Evolutionary conservation across 2,888 invertebrate genomes (phyloP), one percentile per base, ranked within the genome.

Genomic region (Dynastes hyllus): DNA sequence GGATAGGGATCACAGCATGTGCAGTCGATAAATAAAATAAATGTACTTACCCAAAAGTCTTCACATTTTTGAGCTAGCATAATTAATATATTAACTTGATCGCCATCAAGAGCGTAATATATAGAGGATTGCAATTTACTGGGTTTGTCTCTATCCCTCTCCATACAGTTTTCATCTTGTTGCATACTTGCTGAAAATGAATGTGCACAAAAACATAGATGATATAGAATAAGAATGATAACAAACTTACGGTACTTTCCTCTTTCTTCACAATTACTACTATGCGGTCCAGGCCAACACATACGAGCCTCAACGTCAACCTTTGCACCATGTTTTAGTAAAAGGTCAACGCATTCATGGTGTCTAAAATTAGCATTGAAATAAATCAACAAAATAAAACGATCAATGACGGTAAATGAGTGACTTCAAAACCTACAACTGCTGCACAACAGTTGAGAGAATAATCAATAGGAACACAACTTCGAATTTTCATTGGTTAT

Each of bases 241-340:
- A 50, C 22, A 5, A 77, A 84, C 87, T 88, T 87, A 90, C 92
- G 91, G 87, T 92, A 92, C 87, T 93, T 93, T 80, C 93, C 92
- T 82, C 93, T 90, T 85, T 93, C 92, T 87, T 94, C 94, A 85
- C 94, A 94, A 85, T 93, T 93, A 83, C 92, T 92, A 81, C 91
- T 92, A 85, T 95, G 94, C 4, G 92, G 91, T 8, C 93, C 93
- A 0, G 95, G 95, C 90, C 93, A 95, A 86, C 95, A 95, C 92
- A 95, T 93, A 27, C 94, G 90, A 0, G 93, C 92, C 86, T 94
- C 94, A 0, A 93, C 92, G 87, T 94, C 94, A 16, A 93, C 92
- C 81, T 93, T 91, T 5, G 93, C 94, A 29, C 94, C 94, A 87
- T 93, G 92, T 83, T 93, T 92, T 75, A 94, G 85, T 51, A 95